Evolutionary conservation across 2,888 invertebrate species (phyloP).

Genomic region (Anarsia innoxiella): DNA sequence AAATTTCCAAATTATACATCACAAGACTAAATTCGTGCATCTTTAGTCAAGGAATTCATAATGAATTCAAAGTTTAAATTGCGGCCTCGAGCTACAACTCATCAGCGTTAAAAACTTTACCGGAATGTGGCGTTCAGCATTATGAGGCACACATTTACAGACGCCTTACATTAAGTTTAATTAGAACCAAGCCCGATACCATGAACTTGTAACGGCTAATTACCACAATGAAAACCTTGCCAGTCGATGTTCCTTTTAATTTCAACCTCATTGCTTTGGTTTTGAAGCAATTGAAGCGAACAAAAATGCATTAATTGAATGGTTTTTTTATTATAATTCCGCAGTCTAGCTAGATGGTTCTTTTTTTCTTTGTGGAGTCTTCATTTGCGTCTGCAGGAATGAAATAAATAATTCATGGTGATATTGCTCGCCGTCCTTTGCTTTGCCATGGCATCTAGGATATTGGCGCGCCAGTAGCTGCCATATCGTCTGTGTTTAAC

Average conservation of each 20-base stretch:
- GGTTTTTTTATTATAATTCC: no score
- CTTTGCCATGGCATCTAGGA: conserved; percentile 35
- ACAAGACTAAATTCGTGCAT: conserved; percentile 33
- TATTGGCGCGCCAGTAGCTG: conserved; percentile 34
- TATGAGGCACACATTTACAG: conserved; percentile 39
- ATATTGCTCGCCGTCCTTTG: conserved; percentile 31
- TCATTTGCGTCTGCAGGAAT: conserved; percentile 12
- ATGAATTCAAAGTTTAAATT: conserved; percentile 62
- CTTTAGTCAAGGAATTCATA: conserved; percentile 49
- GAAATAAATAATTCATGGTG: conserved; percentile 39
- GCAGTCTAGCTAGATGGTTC: no score
- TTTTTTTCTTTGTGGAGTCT: no score
- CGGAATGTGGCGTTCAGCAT: conserved; percentile 31
- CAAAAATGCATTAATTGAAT: no score
- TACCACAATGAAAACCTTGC: conserved; percentile 29
- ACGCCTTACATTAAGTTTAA: conserved; percentile 45
- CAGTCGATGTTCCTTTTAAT: background rate
- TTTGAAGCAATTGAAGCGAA: no score
- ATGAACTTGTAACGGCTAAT: conserved; percentile 34
- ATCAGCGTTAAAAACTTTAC: conserved; percentile 60
- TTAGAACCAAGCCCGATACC: conserved; percentile 36
- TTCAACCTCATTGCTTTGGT: no score
- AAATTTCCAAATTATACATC: conserved; percentile 3
- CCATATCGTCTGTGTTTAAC: conserved; percentile 37
- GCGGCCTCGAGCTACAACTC: conserved; percentile 51